Evolutionary conservation across 2,113 vertebrate species (phyloP), one percentile per base, ranked within the genome.

Genomic region (Sula dactylatra): DNA sequence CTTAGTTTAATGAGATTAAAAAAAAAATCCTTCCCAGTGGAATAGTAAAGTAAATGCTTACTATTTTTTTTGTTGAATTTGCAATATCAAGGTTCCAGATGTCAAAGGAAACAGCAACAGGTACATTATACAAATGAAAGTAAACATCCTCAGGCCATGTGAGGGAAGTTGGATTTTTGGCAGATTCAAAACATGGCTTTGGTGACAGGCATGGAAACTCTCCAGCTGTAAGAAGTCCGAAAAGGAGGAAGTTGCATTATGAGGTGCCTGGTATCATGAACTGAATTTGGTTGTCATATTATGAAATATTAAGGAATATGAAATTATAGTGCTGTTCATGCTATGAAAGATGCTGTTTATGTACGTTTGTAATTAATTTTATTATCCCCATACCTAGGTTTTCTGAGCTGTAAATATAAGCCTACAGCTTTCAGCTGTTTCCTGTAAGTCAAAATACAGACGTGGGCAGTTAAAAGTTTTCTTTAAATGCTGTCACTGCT

Each of bases 1-100:
- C 16, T 91, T 44, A 74, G 31, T 90, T 94, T 90, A 93, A 84
- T 79, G 66, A 85, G 66, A 69, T 79, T 40, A n/a, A 3, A 50
- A 71, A 4, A 73, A 47, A 54, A 58, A 32, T 65, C 7, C 22
- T 79, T 94, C 78, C 55, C 69, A 64, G 42, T 73, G 38, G 79
- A 88, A 76, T 88, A 71, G 12, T 77, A 83, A 88, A 92, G 72
- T 80, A 83, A 95, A 94, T 91, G 61, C 22, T 55, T 94, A 9
- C 26, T 21, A n/a, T 52, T 66, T 72, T 25, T 50, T 52, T 26
- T 4, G 5, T 69, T 91, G 66, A 61, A 55, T 90, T 93, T 86
- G 27, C 66, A 16, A 1, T 72, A 42, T 58, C 7, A 36, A 22
- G 14, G 7, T 84, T 88, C 13, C 32, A 80, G 42, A 24, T 62